Percentiles rank a stretch among this genome's conserved stretches.
These are phyloP conservation scores for Carpatolechia fugitivella DNA, from an alignment of 2,888 invertebrate genomes.

Conservation along the genomic window DNA sequence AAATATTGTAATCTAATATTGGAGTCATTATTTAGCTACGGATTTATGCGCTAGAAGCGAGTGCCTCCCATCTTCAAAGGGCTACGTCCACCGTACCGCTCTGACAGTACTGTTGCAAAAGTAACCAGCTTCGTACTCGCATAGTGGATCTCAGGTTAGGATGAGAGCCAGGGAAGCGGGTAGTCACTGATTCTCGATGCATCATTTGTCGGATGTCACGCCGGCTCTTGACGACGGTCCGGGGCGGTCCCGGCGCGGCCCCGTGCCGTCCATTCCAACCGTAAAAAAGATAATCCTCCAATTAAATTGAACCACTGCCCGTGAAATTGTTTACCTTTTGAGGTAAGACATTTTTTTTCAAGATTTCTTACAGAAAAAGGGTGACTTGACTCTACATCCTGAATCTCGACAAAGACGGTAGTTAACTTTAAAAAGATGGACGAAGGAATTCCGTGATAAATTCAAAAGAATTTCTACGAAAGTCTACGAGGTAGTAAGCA, in stretches of 20 bases:
- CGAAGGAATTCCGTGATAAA: slow-evolving; percentile 6
- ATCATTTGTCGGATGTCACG: slow-evolving; percentile 70
- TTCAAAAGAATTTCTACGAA: slow-evolving; percentile 3
- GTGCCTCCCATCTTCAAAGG: too few relatives aligned
- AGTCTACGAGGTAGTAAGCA: slow-evolving; percentile 12
- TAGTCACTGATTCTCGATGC: slow-evolving; percentile 46
- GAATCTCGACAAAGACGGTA: slow-evolving; percentile 24
- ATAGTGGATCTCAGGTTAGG: slow-evolving; percentile 17
- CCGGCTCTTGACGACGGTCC: slow-evolving; percentile 65
- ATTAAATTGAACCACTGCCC: slow-evolving; percentile 72
- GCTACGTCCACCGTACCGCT: too few relatives aligned
- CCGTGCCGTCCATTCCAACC: slow-evolving; percentile 34
- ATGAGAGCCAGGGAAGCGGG: slow-evolving; percentile 22
- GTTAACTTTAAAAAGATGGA: slow-evolving; percentile 16
- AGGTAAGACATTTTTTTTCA: slow-evolving; percentile 33
- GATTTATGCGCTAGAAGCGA: too few relatives aligned
- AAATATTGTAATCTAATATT: too few relatives aligned
- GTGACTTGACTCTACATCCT: slow-evolving; percentile 16
- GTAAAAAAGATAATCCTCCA: slow-evolving; percentile 71
- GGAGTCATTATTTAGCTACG: too few relatives aligned
- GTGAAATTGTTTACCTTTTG: slow-evolving; percentile 74
- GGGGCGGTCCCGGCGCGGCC: slow-evolving; percentile 28
- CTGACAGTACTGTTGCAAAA: neutral
- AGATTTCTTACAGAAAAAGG: slow-evolving; percentile 13
- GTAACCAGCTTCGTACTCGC: neutral